These are phyloP conservation scores for Auanema freiburgensis DNA, from an alignment of 2,888 invertebrate genomes.

Conservation along the genomic window DNA sequence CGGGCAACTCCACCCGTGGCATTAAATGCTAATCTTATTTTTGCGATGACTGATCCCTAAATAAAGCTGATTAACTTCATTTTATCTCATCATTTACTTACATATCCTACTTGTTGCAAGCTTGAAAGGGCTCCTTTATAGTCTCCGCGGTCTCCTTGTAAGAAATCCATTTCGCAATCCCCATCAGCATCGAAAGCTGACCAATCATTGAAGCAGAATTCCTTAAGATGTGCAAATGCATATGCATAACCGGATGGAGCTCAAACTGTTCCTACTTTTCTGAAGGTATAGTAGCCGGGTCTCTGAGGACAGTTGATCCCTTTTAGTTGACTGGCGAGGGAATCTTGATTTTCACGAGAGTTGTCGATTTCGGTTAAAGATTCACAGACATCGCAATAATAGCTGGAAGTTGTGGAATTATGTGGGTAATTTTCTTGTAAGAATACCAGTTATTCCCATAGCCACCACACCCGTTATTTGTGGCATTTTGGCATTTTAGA, in stretches of 20 bases:
- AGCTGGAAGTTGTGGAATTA: constrained; percentile 43
- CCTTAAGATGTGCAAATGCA: constrained; percentile 25
- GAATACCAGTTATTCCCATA: constrained; percentile 63
- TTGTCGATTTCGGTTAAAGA: constrained; percentile 53
- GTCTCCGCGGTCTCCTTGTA: constrained; percentile 55
- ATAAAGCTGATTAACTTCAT: not conserved
- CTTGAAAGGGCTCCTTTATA: constrained; percentile 59
- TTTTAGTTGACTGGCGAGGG: constrained; percentile 47
- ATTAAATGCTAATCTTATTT: constrained; percentile 62
- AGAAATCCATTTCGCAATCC: constrained; percentile 63
- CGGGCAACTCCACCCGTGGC: constrained; percentile 54
- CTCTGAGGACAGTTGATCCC: constrained; percentile 61
- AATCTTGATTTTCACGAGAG: constrained; percentile 24
- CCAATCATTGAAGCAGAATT: constrained; percentile 65
- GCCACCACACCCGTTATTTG: constrained; percentile 62
- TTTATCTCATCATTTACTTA: constrained; percentile 25
- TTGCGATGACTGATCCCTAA: constrained; percentile 63
- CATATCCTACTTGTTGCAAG: constrained; percentile 63
- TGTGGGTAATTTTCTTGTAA: not conserved
- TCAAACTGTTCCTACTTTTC: constrained; percentile 35
- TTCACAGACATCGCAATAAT: constrained; percentile 64
- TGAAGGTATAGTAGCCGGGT: constrained; percentile 59
- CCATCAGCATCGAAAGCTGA: constrained; percentile 60
- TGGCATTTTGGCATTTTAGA: constrained; percentile 63
- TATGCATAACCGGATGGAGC: too few species aligned